Conservation (phyloP, 2,888 invertebrate species). For the Monopis laevigella region DNA sequence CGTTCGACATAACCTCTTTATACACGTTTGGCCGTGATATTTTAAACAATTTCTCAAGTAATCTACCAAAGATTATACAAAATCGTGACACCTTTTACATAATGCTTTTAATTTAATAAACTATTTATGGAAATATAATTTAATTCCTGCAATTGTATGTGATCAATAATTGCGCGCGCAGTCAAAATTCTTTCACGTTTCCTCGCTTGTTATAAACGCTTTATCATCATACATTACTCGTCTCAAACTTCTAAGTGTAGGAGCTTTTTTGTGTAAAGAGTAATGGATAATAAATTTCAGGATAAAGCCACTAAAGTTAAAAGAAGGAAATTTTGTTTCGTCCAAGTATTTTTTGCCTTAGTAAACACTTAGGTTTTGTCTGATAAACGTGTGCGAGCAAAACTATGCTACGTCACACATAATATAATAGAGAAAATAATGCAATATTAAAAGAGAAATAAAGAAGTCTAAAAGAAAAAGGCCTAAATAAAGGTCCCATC, state of each 20-base stretch:
- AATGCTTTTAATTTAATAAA: conserved; percentile 46
- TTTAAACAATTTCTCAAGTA: too few species aligned
- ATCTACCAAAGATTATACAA: too few species aligned
- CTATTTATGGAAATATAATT: conserved; percentile 38
- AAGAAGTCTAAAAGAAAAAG: conserved; percentile 10
- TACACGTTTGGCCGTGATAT: too few species aligned
- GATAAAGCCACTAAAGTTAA: too few species aligned
- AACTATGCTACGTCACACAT: not conserved
- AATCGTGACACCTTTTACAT: too few species aligned
- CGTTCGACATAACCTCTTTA: too few species aligned
- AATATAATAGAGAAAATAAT: not conserved
- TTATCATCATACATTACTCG: not conserved
- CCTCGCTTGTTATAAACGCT: too few species aligned
- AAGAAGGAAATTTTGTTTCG: conserved; percentile 1
- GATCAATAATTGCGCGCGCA: conserved; percentile 62
- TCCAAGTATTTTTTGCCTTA: not conserved
- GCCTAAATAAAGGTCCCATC: conserved; percentile 8
- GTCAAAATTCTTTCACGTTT: not conserved
- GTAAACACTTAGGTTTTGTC: conserved; percentile 3
- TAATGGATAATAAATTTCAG: too few species aligned
- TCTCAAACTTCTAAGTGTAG: too few species aligned
- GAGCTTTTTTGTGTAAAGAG: too few species aligned
- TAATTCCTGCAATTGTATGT: conserved; percentile 31
- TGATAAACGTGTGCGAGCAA: not conserved
- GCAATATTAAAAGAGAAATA: conserved; percentile 15